Conservation (phyloP, 1,140 invertebrate species). For the Atta colombica region DNA sequence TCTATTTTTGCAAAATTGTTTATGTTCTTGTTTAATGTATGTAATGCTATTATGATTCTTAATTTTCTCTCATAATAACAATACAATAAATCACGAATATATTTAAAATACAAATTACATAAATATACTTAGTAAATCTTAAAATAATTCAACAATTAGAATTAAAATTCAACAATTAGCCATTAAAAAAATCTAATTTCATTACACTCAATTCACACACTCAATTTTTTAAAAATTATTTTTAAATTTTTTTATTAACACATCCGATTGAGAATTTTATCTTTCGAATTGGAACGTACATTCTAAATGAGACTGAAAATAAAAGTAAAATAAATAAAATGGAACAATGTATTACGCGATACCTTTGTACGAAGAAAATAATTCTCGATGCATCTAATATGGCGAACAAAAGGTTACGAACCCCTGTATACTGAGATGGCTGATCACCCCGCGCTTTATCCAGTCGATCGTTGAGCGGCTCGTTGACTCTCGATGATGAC, state of each 20-base stretch:
- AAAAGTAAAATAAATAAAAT: background rate
- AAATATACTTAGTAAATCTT: background rate
- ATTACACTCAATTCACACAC: background rate
- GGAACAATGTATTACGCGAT: background rate
- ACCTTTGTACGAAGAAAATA: background rate
- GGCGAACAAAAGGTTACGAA: background rate
- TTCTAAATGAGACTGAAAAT: background rate
- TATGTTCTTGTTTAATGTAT: background rate
- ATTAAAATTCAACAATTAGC: background rate
- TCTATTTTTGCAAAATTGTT: background rate
- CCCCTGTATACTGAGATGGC: background rate
- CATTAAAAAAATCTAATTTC: background rate
- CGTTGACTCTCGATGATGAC: slow-evolving; percentile 36
- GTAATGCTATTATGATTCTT: background rate
- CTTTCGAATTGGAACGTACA: background rate
- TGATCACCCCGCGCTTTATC: slow-evolving; percentile 29
- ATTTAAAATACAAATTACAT: background rate
- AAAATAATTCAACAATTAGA: background rate
- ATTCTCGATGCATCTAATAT: background rate
- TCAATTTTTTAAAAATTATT: background rate
- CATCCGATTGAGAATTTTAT: background rate
- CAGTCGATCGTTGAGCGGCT: slow-evolving; percentile 51
- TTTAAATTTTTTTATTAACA: background rate
- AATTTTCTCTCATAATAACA: background rate
- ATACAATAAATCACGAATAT: slow-evolving; percentile 1